Evolutionary conservation across 2,888 invertebrate species (phyloP).

Genomic region (Ectemnius continuus): DNA sequence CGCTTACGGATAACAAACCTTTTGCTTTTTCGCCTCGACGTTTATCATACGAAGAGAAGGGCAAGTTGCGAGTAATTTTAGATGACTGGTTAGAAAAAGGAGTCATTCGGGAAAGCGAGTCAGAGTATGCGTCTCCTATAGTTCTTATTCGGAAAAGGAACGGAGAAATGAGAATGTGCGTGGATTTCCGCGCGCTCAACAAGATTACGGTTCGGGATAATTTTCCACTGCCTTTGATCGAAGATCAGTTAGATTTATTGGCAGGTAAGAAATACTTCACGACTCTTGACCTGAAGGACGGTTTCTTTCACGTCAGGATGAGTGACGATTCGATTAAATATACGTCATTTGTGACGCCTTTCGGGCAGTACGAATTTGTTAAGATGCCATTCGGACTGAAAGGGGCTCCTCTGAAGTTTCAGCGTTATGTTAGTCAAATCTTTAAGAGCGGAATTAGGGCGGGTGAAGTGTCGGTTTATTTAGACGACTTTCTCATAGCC

Average conservation of each 20-base stretch:
- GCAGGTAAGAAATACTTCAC: conserved; percentile 63
- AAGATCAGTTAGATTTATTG: conserved; percentile 70
- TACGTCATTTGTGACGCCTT: conserved; percentile 64
- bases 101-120: conserved; percentile 47
- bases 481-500: conserved; percentile 61
- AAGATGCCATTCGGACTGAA: conserved; percentile 9
- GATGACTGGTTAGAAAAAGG: conserved; percentile 42
- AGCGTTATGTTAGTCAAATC: conserved; percentile 28
- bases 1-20: conserved; percentile 13
- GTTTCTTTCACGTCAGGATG: conserved; percentile 71
- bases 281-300: conserved; percentile 67
- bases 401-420: not conserved
- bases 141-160: conserved; percentile 58
- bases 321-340: conserved; percentile 61
- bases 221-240: conserved; percentile 72
- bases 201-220: conserved; percentile 64
- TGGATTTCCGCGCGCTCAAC: conserved; percentile 67
- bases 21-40: conserved; percentile 39
- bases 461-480: conserved; percentile 38
- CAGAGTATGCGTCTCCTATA: conserved; percentile 55
- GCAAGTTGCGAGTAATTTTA: conserved; percentile 40
- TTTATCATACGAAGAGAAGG: conserved; percentile 50
- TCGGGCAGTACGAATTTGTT: conserved; percentile 15
- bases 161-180: conserved; percentile 51
- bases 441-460: conserved; percentile 39